Evolutionary conservation across 2,113 vertebrate species (phyloP).

Genomic region (Chionis minor): DNA sequence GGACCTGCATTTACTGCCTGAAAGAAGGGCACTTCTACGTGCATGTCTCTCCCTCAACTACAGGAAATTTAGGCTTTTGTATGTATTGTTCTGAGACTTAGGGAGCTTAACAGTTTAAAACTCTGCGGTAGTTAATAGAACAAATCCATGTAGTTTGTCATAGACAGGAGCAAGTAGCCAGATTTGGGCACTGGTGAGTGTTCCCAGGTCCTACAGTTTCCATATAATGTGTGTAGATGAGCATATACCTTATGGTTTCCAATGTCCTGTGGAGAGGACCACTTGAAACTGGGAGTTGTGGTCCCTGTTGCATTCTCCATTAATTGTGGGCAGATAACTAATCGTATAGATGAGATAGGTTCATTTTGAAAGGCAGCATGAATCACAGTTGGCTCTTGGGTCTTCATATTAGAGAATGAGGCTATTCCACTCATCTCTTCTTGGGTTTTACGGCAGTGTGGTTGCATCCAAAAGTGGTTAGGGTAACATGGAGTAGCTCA

Average conservation of each 20-base stretch:
- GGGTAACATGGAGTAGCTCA: neutral
- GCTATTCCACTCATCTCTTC: neutral
- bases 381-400: neutral
- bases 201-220: neutral
- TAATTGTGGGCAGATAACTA: neutral
- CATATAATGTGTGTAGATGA: neutral
- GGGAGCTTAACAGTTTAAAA: neutral
- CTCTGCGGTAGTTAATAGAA: neutral
- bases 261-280: neutral
- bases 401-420: neutral
- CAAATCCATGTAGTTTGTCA: neutral
- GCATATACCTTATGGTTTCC: neutral
- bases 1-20: neutral
- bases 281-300: neutral
- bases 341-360: neutral
- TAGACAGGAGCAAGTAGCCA: neutral
- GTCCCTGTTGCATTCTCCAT: neutral
- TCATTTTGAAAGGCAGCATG: neutral
- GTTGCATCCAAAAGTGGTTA: neutral
- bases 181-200: neutral
- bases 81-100: neutral
- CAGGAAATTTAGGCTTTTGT: neutral
- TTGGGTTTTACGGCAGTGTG: neutral
- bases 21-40: neutral
- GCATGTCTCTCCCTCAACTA: neutral